A percentile compares a stretch with the other conserved stretches of the same genome.
Conservation (phyloP, 2,113 vertebrate genomes). For the Rutilus rutilus region DNA sequence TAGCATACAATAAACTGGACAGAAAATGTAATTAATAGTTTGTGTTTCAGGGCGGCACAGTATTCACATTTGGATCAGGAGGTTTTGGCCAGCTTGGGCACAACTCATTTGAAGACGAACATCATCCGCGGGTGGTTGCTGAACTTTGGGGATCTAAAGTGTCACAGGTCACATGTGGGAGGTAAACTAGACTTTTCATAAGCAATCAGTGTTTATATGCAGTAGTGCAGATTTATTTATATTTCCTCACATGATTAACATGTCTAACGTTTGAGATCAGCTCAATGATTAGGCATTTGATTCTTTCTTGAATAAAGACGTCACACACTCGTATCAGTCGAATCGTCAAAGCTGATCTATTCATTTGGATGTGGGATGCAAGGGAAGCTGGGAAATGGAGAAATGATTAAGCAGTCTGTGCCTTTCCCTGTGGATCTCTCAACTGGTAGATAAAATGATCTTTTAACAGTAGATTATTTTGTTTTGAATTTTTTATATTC, state of each 20-base stretch:
- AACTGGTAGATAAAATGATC: constrained; percentile 27
- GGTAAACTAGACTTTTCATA: constrained; percentile 68
- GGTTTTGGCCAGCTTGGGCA: constrained; percentile 90
- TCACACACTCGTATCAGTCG: constrained; percentile 67
- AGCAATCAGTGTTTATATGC: constrained; percentile 23
- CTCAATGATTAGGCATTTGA: too few relatives aligned
- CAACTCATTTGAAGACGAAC: constrained; percentile 85
- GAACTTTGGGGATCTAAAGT: constrained; percentile 83
- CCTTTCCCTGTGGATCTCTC: constrained; percentile 61
- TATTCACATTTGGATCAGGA: constrained; percentile 93
- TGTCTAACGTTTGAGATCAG: too few relatives aligned
- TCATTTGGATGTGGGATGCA: constrained; percentile 66
- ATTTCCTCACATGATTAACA: too few relatives aligned
- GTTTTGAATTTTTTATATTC: not conserved
- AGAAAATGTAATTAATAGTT: not conserved
- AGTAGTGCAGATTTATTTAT: not conserved
- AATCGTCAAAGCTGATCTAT: constrained; percentile 57
- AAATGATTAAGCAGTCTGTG: constrained; percentile 50
- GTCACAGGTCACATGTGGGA: constrained; percentile 86
- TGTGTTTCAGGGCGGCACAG: constrained; percentile 81
- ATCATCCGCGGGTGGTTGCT: constrained; percentile 85
- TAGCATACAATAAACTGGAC: not conserved
- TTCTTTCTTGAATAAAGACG: constrained; percentile 48
- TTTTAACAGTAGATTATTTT: not conserved
- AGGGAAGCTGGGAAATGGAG: constrained; percentile 65